Base-by-base conservation (phyloP, 2,888 invertebrate genomes). In the Colostygia pectinataria region DNA sequence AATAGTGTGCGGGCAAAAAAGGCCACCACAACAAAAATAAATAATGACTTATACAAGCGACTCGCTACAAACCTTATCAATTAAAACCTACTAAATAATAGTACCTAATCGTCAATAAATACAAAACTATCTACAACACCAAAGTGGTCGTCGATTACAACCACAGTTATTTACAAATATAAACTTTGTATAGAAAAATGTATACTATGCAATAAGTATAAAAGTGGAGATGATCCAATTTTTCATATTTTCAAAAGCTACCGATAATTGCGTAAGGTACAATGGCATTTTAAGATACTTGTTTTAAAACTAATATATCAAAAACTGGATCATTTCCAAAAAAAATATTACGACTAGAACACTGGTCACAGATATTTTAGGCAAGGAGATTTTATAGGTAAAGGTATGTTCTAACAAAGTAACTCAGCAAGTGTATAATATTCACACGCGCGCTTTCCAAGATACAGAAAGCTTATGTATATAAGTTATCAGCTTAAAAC, bases 351-450 rank as follows among this genome's bases (percentile, higher is more conserved):
- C 79, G 89, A 89, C 89, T 89, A 89, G 89, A 89, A 74, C 77
- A 79, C 75, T 81, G 83, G 80, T 88, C 84, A 85, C 82, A 84
- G 80, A 77, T 77, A 71, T 73, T 72, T 69, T 72, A 83, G 87
- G 85, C 85, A 86, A 86, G 84, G 78, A 80, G 66, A 74, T 76
- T 71, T 72, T 73, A 42, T 36, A 31, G 36, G 43, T 72, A 65
- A 67, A 72, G 67, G 61, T 65, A 66, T 40, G 55, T 59, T 44
- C 58, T 65, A 60, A 65, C 56, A 60, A 63, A 57, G 66, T 55
- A 57, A 61, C 61, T 60, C 59, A 66, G 52, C 55, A 61, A 64
- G 45, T 65, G 59, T 61, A 58, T 56, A 63, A 64, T 54, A 66
- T 57, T 59, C 66, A 66, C 58, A 66, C 60, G 55, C 63, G 62